These are phyloP conservation scores for Phalangium opilio DNA, from an alignment of 2,888 invertebrate genomes.

Conservation along the genomic window DNA sequence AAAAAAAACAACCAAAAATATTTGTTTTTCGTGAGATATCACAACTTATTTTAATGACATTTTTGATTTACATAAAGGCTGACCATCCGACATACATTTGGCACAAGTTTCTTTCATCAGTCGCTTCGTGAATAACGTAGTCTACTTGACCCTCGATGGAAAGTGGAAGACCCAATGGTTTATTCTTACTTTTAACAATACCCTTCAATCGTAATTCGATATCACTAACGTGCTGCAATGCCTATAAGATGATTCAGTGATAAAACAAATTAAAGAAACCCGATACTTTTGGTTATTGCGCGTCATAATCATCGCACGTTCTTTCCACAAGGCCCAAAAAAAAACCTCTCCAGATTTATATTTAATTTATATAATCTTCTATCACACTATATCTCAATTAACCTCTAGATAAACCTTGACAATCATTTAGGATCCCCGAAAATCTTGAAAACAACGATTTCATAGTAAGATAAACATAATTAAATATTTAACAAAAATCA, in stretches of 20 bases:
- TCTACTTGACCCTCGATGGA: constrained; percentile 91
- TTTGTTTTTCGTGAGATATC: too few relatives aligned
- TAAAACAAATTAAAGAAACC: too few relatives aligned
- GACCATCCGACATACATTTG: constrained; percentile 98
- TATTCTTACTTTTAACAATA: constrained; percentile 39
- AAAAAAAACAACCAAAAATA: too few relatives aligned
- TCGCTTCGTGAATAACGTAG: constrained; percentile 75
- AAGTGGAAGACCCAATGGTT: constrained; percentile 41
- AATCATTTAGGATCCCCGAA: too few relatives aligned
- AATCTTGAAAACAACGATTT: too few relatives aligned
- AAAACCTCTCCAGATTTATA: too few relatives aligned
- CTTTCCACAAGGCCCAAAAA: too few relatives aligned
- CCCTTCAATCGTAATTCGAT: constrained; percentile 66
- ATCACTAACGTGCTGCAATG: constrained; percentile 53
- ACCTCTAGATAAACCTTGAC: too few relatives aligned
- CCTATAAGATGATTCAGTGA: constrained; percentile 36
- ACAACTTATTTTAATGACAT: constrained; percentile 3
- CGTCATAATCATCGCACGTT: background rate
- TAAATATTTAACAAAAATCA: too few relatives aligned
- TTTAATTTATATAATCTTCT: too few relatives aligned
- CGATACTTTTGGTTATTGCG: background rate
- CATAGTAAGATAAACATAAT: too few relatives aligned
- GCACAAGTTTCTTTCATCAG: constrained; percentile 67
- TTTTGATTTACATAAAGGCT: constrained; percentile 48
- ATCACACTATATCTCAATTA: too few relatives aligned